Evolutionary conservation across 2,888 invertebrate genomes (phyloP).

Genomic region (Zelleria hepariella): DNA sequence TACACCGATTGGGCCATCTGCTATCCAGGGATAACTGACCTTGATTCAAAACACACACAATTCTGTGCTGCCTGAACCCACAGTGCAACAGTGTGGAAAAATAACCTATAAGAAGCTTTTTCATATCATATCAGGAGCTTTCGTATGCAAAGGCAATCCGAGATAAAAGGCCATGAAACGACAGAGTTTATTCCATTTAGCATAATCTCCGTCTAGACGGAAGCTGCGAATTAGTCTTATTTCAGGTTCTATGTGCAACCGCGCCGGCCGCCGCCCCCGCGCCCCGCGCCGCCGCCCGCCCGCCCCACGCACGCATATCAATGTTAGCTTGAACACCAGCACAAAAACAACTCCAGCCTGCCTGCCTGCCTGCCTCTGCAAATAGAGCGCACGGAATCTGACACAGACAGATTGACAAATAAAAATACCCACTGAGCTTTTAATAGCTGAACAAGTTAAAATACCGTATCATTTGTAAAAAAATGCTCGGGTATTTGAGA

Average conservation of each 20-base stretch:
- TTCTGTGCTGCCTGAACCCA: too few species aligned
- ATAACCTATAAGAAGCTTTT: not conserved
- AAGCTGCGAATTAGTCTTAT: conserved; percentile 36
- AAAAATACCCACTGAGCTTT: not conserved
- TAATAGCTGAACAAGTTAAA: not conserved
- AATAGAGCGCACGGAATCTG: not conserved
- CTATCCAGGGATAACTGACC: conserved; percentile 19
- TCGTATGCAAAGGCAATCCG: conserved; percentile 35
- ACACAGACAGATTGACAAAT: not conserved
- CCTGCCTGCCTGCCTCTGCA: not conserved
- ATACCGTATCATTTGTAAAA: not conserved
- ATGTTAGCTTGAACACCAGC: not conserved
- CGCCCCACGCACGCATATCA: not conserved
- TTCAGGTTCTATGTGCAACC: not conserved
- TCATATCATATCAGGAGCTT: not conserved
- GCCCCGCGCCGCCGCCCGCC: not conserved
- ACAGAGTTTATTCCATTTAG: conserved; percentile 53
- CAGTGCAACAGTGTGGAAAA: not conserved
- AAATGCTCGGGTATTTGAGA: not conserved
- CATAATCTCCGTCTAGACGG: conserved; percentile 69
- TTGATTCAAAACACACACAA: not conserved
- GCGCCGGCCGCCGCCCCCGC: not conserved
- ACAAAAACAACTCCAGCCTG: not conserved
- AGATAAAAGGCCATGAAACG: conserved; percentile 42
- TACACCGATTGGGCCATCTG: conserved; percentile 49